Evolutionary conservation across 2,113 vertebrate species (phyloP), one percentile per base, ranked within the genome.

Genomic region (Solea solea): DNA sequence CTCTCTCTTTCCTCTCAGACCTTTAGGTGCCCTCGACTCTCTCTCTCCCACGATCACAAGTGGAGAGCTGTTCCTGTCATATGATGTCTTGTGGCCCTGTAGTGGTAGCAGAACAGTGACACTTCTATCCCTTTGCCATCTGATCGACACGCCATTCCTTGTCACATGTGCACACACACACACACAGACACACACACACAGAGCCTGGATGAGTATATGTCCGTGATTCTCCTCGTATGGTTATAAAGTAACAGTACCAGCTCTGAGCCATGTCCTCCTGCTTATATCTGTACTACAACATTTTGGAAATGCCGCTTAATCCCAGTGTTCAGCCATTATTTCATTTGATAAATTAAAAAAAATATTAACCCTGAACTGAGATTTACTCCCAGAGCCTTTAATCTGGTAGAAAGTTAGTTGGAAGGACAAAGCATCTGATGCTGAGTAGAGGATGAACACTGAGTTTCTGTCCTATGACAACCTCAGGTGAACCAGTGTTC

Each of bases 51-150:
- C 59, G 46, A 58, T 89, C 89, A 92, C 91, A 93, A 92, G 85
- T 75, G 56, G 64, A 86, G 75, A 92, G 90, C 92, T 95, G 94
- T 94, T 95, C 80, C 93, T 93, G 94, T 98, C 96, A 96, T 96
- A 95, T 92, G 96, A 95, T 93, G 89, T 89, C 88, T 90, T 92
- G 93, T 95, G 94, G 94, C 90, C 92, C 88, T 87, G 94, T 94
- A 95, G 91, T 94, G 94, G 92, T 93, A 93, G 76, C 83, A 95
- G 94, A 97, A 97, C 96, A 97, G 96, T 94, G 94, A 95, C 96
- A 98, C 93, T 96, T 96, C 95, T 97, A 95, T 97, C 94, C 94
- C 92, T 85, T 92, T 25, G 82, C 94, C 93, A 94, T 95, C 95
- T 96, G 95, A 97, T 93, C 94, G 93, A 93, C 96, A 95, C 94